A percentile compares a stretch with the other conserved stretches of the same genome.
Evolutionary conservation across 2,888 invertebrate species (phyloP).

Genomic region (Petrophora chlorosata): DNA sequence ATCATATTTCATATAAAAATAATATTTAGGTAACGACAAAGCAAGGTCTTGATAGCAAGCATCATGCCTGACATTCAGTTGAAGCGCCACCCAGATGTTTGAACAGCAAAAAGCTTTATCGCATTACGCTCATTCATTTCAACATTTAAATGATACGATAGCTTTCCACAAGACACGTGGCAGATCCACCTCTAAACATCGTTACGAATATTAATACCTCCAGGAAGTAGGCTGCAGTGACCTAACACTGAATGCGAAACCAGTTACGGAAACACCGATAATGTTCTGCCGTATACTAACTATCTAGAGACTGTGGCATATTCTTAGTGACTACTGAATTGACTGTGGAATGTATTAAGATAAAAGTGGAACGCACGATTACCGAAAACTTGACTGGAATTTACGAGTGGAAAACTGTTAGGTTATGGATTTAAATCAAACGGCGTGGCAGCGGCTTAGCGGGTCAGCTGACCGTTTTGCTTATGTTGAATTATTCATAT

Average conservation of each 20-base stretch:
- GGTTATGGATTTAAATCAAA: too few relatives aligned
- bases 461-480: background rate
- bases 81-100: too few relatives aligned
- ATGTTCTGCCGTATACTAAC: conserved; percentile 4
- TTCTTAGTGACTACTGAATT: background rate
- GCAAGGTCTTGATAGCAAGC: too few relatives aligned
- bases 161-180: conserved; percentile 9
- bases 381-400: conserved; percentile 18
- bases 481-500: background rate
- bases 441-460: too few relatives aligned
- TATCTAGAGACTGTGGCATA: conserved; percentile 10
- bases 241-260: conserved; percentile 38
- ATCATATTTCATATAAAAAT: too few relatives aligned
- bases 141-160: background rate
- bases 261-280: conserved; percentile 34
- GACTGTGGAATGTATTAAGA: conserved; percentile 4
- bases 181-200: conserved; percentile 19
- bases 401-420: conserved; percentile 13
- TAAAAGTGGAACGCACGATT: conserved; percentile 22
- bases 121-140: too few relatives aligned
- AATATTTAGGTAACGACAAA: too few relatives aligned
- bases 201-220: conserved; percentile 30
- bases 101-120: too few relatives aligned
- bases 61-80: too few relatives aligned
- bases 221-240: conserved; percentile 37